Conservation (phyloP, 1,140 invertebrate species). For the Drosophila insularis region DNA sequence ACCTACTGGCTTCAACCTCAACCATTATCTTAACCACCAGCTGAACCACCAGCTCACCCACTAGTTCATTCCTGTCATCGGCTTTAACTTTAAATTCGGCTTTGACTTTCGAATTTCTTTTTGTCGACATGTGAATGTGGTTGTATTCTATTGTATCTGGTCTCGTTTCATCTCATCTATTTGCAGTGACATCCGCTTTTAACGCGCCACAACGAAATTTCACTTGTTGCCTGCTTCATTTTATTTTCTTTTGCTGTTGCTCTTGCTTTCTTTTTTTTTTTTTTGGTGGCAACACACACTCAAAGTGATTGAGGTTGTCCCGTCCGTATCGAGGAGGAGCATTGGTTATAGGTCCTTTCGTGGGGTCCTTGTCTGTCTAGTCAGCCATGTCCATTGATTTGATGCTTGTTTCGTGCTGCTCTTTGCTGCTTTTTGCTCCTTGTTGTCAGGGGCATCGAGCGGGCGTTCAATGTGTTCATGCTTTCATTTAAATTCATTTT, state of each 20-base stretch:
- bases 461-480: constrained; percentile 14
- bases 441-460: neutral
- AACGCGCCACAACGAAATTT: constrained; percentile 51
- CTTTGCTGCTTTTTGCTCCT: neutral
- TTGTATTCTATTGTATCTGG: constrained; percentile 9
- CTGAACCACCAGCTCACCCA: neutral
- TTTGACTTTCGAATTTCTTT: neutral
- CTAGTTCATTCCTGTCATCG: neutral
- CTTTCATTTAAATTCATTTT: constrained; percentile 66
- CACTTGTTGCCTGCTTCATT: constrained; percentile 36
- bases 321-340: neutral
- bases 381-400: constrained; percentile 46
- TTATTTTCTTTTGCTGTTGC: constrained; percentile 5
- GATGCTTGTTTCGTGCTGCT: constrained; percentile 27
- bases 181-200: constrained; percentile 60
- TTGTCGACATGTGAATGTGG: neutral
- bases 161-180: constrained; percentile 29
- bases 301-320: constrained; percentile 63
- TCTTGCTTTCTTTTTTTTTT: constrained; percentile 12
- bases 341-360: neutral
- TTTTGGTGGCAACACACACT: constrained; percentile 52
- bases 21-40: constrained; percentile 19
- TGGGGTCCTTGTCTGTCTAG: constrained; percentile 28
- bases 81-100: constrained; percentile 4
- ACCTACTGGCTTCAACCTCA: constrained; percentile 4